Evolutionary conservation across 2,797 vertebrate species (phyloP).

Genomic region (Champsocephalus esox): DNA sequence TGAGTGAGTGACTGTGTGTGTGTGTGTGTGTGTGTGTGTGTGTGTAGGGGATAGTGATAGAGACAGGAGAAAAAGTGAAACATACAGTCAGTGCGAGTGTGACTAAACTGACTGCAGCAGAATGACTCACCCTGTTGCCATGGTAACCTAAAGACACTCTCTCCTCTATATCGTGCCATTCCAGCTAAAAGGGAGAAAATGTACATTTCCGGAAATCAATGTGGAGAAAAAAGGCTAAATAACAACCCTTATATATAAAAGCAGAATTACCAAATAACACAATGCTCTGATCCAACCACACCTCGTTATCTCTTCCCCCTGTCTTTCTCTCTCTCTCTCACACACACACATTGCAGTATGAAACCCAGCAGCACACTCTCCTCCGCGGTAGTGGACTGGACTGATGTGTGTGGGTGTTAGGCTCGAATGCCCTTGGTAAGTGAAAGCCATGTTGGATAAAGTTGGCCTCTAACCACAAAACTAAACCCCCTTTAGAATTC

Average conservation of each 20-base stretch:
- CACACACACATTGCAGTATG: constrained; percentile 56
- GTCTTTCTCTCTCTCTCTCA: constrained; percentile 6
- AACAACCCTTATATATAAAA: not conserved
- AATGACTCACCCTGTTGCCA: constrained; percentile 88
- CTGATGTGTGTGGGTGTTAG: constrained; percentile 68
- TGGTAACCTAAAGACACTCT: constrained; percentile 81
- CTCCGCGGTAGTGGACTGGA: constrained; percentile 51
- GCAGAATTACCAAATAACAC: constrained; percentile 20
- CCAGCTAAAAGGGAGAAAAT: constrained; percentile 59
- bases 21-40: constrained; percentile 1
- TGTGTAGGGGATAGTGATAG: constrained; percentile 30
- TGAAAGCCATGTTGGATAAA: constrained; percentile 54
- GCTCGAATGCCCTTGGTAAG: constrained; percentile 60
- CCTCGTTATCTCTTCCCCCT: constrained; percentile 5
- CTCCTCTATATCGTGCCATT: constrained; percentile 78
- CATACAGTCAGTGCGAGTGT: constrained; percentile 78
- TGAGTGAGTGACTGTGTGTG: no score
- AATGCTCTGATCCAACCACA: constrained; percentile 12
- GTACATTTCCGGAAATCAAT: constrained; percentile 59
- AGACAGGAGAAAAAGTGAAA: constrained; percentile 55
- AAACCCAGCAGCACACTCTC: constrained; percentile 52
- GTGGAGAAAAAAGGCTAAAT: constrained; percentile 8
- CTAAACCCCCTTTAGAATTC: constrained; percentile 37
- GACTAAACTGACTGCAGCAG: constrained; percentile 87
- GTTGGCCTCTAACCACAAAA: constrained; percentile 50